Evolutionary conservation across 2,113 vertebrate species (phyloP).

Genomic region (Physeter macrocephalus): DNA sequence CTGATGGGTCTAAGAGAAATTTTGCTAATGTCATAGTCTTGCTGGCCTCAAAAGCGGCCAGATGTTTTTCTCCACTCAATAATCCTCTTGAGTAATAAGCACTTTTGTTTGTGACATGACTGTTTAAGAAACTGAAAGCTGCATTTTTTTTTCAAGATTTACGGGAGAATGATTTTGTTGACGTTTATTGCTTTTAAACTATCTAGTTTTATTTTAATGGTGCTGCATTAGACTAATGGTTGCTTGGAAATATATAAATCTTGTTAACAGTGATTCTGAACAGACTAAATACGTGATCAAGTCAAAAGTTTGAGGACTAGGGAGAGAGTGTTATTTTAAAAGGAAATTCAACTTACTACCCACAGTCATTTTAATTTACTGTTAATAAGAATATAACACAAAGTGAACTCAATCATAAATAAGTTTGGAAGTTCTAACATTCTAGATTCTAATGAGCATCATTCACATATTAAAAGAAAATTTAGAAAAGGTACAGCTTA

Average conservation of each 20-base stretch:
- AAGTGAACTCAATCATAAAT: conserved; percentile 9
- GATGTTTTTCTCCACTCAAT: not conserved
- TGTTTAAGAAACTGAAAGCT: not conserved
- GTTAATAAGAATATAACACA: conserved; percentile 8
- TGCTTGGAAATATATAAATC: not conserved
- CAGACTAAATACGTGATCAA: not conserved
- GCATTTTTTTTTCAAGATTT: not conserved
- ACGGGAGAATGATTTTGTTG: not conserved
- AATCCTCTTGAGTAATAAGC: not conserved
- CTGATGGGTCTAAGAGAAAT: not conserved
- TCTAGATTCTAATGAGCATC: not conserved
- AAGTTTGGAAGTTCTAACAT: not conserved
- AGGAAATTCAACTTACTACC: conserved; percentile 24
- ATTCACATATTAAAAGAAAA: not conserved
- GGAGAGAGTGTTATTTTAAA: conserved; percentile 23
- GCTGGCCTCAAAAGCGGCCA: not conserved
- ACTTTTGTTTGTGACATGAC: not conserved
- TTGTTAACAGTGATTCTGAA: conserved; percentile 45
- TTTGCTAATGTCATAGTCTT: not conserved
- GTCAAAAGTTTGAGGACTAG: not conserved
- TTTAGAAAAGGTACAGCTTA: not conserved
- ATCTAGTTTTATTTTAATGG: conserved; percentile 21
- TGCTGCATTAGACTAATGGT: not conserved
- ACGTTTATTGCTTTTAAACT: not conserved
- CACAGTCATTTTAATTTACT: conserved; percentile 18